Base-by-base conservation (phyloP, 2,113 vertebrate genomes). In the Dicerorhinus sumatrensis region DNA sequence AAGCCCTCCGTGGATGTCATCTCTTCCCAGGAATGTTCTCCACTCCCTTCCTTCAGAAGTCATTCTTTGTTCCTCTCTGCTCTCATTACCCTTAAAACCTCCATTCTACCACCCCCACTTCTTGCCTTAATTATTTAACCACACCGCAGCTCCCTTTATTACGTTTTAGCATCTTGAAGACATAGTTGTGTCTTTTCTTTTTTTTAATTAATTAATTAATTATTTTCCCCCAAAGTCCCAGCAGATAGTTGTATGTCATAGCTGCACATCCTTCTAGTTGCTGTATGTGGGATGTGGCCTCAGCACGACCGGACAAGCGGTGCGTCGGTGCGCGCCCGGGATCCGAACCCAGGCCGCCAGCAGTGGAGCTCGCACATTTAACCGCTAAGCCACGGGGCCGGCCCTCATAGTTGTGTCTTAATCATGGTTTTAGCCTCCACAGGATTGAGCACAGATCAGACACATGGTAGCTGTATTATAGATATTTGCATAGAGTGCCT, bases 1-100 rank as follows among this genome's bases (percentile, higher is more conserved):
- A 36, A 10, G 8, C 18, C 20, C 42, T 69, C 21, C 1, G 4
- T 1, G 2, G 20, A 21, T 18, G 6, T 4, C 56, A 23, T 6
- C n/a, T 86, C 33, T 42, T 77, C 33, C 89, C 63, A 77, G n/a
- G 65, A 73, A 10, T 6, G 12, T 27, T 77, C 62, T 72, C 36
- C 33, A 39, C 46, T 60, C 11, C 29, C 12, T 70, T 91, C 36
- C 21, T 76, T 46, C 12, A 86, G 70, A 82, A 62, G 5, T 9
- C 25, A 80, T 33, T 60, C 29, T 70, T 58, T 16, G 42, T 8
- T 93, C 46, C 48, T 62, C 10, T 80, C 20, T 48, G 10, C 56
- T 83, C 10, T 69, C 42, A 46, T 33, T 36, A 31, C 0, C 8
- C 42, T 63, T 20, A 2, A 80, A 91, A 36, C 36, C 51, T 65